Evolutionary conservation across 1,140 invertebrate species (phyloP).

Genomic region (Eriosoma lanigerum): DNA sequence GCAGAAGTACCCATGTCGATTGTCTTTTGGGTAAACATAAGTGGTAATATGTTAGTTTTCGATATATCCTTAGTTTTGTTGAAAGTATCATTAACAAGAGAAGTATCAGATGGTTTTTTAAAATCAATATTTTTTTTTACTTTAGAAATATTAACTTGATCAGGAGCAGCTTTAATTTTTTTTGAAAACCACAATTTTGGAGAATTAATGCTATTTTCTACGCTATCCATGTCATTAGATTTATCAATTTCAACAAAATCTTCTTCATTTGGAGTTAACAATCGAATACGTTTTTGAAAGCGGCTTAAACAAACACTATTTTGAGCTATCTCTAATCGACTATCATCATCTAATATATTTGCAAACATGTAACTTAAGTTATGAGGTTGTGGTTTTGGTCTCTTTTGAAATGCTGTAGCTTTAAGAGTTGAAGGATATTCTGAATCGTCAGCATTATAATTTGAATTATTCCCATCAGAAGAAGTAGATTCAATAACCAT

Average conservation of each 20-base stretch:
- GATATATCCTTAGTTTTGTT: neutral
- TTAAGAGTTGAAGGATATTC: neutral
- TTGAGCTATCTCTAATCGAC: slow-evolving; percentile 7
- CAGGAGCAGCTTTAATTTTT: neutral
- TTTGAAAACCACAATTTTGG: slow-evolving; percentile 15
- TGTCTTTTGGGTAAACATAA: neutral
- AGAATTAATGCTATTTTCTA: neutral
- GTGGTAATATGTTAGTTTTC: neutral
- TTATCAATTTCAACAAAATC: neutral
- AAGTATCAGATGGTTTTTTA: neutral
- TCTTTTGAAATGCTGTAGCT: slow-evolving; percentile 33
- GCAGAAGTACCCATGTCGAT: neutral
- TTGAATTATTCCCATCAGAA: neutral
- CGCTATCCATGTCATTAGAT: neutral
- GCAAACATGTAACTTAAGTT: slow-evolving; percentile 19
- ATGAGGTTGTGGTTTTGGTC: neutral
- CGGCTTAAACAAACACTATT: slow-evolving; percentile 1
- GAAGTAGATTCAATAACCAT: slow-evolving; percentile 12
- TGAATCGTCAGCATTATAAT: neutral
- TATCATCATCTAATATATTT: slow-evolving; percentile 23
- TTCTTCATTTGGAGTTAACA: neutral
- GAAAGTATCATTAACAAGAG: neutral
- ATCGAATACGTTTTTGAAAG: slow-evolving; percentile 24
- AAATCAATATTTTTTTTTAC: neutral
- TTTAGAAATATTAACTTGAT: neutral